Evolutionary conservation across 2,113 vertebrate genomes (phyloP).

Genomic region (Pomatostomus ruficeps): DNA sequence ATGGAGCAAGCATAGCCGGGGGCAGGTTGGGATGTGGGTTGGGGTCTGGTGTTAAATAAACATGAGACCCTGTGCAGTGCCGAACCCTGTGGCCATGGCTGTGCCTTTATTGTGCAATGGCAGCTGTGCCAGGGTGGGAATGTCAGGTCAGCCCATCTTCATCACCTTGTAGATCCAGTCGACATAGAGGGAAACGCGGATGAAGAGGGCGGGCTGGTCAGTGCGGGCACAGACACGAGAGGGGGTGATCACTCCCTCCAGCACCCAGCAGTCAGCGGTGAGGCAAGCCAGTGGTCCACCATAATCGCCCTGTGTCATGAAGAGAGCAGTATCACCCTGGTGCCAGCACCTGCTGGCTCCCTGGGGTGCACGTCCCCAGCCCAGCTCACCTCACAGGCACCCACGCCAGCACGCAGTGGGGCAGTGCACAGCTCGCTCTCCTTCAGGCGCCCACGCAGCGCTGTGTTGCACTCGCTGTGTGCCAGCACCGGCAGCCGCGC

Average conservation of each 20-base stretch:
- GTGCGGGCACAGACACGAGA: constrained; percentile 87
- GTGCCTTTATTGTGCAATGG: not conserved
- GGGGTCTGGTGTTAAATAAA: not conserved
- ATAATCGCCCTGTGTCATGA: constrained; percentile 82
- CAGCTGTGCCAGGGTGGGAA: not conserved
- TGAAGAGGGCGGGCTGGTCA: constrained; percentile 87
- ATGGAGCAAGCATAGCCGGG: fast-evolving
- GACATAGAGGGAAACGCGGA: constrained; percentile 87
- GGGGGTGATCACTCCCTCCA: constrained; percentile 92
- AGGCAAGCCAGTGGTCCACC: constrained; percentile 91
- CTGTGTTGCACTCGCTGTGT: constrained; percentile 81
- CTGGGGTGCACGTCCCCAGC: fast-evolving
- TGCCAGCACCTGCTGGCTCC: fast-evolving
- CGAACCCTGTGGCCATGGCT: fast-evolving
- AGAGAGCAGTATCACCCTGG: fast-evolving
- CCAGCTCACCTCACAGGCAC: constrained; percentile 87
- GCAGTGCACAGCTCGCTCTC: constrained; percentile 90
- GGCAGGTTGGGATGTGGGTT: fast-evolving
- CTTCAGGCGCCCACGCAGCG: constrained; percentile 79
- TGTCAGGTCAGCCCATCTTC: constrained; percentile 73
- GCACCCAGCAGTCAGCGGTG: constrained; percentile 92
- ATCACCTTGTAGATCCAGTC: constrained; percentile 98
- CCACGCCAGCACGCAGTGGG: constrained; percentile 74
- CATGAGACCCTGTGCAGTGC: fast-evolving
- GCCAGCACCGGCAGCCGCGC: constrained; percentile 80